Conservation (phyloP, 2,888 invertebrate species). For the Drosophila koepferae region DNA sequence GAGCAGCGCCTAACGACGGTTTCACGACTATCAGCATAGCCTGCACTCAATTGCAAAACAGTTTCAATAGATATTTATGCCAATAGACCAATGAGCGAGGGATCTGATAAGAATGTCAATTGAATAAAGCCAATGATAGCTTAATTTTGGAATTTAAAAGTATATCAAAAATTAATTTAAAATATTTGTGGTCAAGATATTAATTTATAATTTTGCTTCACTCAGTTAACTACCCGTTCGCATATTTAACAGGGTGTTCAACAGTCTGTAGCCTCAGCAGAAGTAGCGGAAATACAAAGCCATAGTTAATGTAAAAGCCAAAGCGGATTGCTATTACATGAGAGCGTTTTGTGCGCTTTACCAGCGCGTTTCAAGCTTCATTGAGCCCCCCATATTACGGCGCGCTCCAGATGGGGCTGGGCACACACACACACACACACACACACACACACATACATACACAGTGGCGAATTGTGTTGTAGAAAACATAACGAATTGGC, state of each 20-base stretch:
- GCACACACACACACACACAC: conserved; percentile 2
- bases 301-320: conserved; percentile 45
- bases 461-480: conserved; percentile 3
- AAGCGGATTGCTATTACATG: conserved; percentile 64
- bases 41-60: background rate
- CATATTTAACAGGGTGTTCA: conserved; percentile 19
- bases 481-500: conserved; percentile 10
- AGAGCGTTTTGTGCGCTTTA: conserved; percentile 27
- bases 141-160: background rate
- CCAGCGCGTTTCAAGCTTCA: conserved; percentile 55
- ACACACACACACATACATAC: conserved; percentile 1
- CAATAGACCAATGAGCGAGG: background rate
- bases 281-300: conserved; percentile 27
- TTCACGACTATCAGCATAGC: conserved; percentile 10
- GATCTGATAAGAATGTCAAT: background rate
- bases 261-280: conserved; percentile 11
- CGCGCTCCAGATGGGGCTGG: background rate
- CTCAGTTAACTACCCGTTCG: background rate
- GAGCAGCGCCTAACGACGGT: background rate
- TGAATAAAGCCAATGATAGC: too few relatives aligned
- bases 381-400: conserved; percentile 33
- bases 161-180: background rate
- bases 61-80: background rate
- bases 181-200: too few relatives aligned
- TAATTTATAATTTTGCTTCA: background rate